Evolutionary conservation across 2,113 vertebrate genomes (phyloP).

Genomic region (Leuciscus idus): DNA sequence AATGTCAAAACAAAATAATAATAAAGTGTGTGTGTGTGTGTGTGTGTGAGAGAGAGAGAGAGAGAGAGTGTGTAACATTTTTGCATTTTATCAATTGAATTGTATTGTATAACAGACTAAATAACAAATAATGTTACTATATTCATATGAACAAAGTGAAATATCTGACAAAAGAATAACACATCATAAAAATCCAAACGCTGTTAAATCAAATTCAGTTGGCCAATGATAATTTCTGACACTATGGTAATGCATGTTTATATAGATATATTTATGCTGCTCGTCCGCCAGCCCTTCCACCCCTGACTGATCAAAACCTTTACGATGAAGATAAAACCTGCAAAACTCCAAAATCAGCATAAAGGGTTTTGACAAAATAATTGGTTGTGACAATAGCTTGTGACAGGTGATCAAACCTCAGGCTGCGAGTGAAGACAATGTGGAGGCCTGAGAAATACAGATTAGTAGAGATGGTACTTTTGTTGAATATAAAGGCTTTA

Average conservation of each 20-base stretch:
- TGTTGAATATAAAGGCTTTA: conserved; percentile 9
- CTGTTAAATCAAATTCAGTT: neutral
- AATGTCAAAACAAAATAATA: neutral
- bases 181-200: neutral
- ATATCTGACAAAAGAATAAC: neutral
- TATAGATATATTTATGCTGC: neutral
- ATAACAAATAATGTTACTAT: neutral
- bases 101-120: neutral
- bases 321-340: neutral
- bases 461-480: neutral
- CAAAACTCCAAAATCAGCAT: neutral
- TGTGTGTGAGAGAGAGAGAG: too few species aligned
- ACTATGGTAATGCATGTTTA: neutral
- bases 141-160: neutral
- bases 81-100: too few species aligned
- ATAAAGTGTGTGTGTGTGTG: too few species aligned
- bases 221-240: neutral
- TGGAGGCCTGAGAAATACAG: conserved; percentile 1
- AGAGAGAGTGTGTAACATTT: too few species aligned
- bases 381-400: neutral
- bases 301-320: neutral
- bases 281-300: neutral
- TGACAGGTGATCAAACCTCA: conserved; percentile 13
- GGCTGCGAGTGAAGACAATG: neutral
- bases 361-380: neutral